phyloP scores from a whole-genome alignment of 2,113 vertebrate genomes.

The Pao palembangensis region DNA sequence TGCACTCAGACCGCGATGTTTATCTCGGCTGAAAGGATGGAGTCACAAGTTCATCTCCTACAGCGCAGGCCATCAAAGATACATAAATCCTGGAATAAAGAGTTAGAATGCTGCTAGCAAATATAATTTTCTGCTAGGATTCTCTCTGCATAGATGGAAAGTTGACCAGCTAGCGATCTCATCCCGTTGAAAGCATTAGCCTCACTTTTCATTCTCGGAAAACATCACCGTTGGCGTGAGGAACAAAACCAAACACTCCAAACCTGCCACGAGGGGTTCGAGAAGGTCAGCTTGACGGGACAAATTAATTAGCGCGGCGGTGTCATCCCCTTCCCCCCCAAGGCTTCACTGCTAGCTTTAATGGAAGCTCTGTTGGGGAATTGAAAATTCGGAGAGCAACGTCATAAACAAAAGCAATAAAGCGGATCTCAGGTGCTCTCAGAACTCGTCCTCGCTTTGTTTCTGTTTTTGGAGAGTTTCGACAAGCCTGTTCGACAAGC shows the following conservation, averaged over 20 bases:
- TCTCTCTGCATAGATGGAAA: too few relatives aligned
- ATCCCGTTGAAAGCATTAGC: too few relatives aligned
- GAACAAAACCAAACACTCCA: constrained; percentile 7
- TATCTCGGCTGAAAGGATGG: constrained; percentile 41
- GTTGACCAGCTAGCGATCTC: too few relatives aligned
- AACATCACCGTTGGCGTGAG: too few relatives aligned
- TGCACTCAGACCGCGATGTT: constrained; percentile 25
- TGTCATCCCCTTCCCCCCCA: constrained; percentile 35
- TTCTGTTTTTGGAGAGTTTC: constrained; percentile 54
- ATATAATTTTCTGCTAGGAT: too few relatives aligned
- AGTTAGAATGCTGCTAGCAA: too few relatives aligned
- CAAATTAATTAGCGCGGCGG: constrained; percentile 54
- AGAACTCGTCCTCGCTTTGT: not conserved
- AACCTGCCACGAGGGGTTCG: constrained; percentile 46
- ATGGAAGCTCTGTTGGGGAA: constrained; percentile 25
- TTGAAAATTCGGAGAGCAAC: constrained; percentile 23
- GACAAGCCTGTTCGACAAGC: constrained; percentile 55
- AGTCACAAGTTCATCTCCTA: constrained; percentile 21
- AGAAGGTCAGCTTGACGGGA: constrained; percentile 36
- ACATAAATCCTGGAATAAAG: not conserved
- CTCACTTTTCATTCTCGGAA: too few relatives aligned
- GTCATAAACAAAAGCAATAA: not conserved
- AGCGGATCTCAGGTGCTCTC: not conserved
- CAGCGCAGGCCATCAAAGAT: not conserved
- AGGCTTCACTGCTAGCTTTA: constrained; percentile 43